These are phyloP conservation scores for Lineus longissimus DNA, from an alignment of 1,140 invertebrate genomes.

Conservation along the genomic window DNA sequence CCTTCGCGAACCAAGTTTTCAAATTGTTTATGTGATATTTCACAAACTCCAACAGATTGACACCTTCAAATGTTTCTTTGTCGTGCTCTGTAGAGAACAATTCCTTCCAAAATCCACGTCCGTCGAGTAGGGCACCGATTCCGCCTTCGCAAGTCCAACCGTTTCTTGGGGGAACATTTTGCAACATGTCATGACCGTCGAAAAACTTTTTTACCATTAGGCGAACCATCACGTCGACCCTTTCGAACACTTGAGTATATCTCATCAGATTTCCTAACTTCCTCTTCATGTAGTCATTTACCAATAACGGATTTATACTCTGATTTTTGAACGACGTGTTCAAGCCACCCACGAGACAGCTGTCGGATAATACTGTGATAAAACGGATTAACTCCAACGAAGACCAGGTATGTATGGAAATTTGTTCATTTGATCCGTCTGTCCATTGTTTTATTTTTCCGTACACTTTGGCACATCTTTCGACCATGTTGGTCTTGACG, in stretches of 20 bases:
- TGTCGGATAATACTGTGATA: not conserved
- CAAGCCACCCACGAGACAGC: not conserved
- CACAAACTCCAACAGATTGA: not conserved
- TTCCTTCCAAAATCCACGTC: slow-evolving; percentile 1
- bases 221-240: slow-evolving; percentile 5
- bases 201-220: slow-evolving; percentile 9
- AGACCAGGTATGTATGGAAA: not conserved
- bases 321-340: not conserved
- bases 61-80: not conserved
- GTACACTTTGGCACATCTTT: not conserved
- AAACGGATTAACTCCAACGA: not conserved
- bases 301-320: not conserved
- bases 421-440: not conserved
- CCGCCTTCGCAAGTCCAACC: not conserved
- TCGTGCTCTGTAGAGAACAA: not conserved
- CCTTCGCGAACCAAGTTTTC: slow-evolving; percentile 1
- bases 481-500: not conserved
- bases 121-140: not conserved
- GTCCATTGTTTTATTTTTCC: slow-evolving; percentile 1
- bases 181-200: not conserved
- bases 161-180: not conserved
- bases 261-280: not conserved
- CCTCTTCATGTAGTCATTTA: not conserved
- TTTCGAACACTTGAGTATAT: slow-evolving; percentile 4
- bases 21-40: slow-evolving; percentile 5